phyloP scores from a whole-genome alignment of 2,888 invertebrate genomes.

The Drosophila atripex region DNA sequence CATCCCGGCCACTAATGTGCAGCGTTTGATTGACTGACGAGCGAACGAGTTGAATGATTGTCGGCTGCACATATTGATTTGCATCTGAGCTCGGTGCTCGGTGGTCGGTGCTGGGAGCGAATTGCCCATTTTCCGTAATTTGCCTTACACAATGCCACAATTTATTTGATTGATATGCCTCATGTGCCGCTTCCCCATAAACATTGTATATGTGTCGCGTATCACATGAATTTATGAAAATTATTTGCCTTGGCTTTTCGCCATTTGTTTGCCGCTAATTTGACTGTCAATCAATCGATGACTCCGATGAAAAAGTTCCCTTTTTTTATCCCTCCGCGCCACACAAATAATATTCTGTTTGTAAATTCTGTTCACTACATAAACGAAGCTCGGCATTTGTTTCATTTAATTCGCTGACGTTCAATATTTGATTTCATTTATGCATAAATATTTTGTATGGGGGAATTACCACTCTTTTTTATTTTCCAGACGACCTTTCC shows the following conservation, averaged over 20 bases:
- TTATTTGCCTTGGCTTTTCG: constrained; percentile 56
- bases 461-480: constrained; percentile 12
- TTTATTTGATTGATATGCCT: constrained; percentile 73
- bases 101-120: constrained; percentile 7
- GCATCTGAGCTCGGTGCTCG: constrained; percentile 41
- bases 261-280: constrained; percentile 75
- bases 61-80: constrained; percentile 59
- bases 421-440: constrained; percentile 43
- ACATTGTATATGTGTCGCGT: constrained; percentile 24
- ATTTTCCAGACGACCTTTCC: not conserved
- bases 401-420: constrained; percentile 32
- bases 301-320: constrained; percentile 21
- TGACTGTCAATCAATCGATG: constrained; percentile 71
- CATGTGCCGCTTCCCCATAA: constrained; percentile 32
- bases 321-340: constrained; percentile 39
- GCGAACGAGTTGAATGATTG: constrained; percentile 49
- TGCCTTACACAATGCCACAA: constrained; percentile 52
- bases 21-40: constrained; percentile 47
- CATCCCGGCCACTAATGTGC: constrained; percentile 9
- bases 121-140: constrained; percentile 41
- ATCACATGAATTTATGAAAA: constrained; percentile 59
- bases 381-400: constrained; percentile 29
- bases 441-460: constrained; percentile 41
- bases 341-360: constrained; percentile 1
- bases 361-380: not conserved